These are phyloP conservation scores for Sebastiscus albofasciatus DNA, from an alignment of 2,797 vertebrate species.

Conservation along the genomic window DNA sequence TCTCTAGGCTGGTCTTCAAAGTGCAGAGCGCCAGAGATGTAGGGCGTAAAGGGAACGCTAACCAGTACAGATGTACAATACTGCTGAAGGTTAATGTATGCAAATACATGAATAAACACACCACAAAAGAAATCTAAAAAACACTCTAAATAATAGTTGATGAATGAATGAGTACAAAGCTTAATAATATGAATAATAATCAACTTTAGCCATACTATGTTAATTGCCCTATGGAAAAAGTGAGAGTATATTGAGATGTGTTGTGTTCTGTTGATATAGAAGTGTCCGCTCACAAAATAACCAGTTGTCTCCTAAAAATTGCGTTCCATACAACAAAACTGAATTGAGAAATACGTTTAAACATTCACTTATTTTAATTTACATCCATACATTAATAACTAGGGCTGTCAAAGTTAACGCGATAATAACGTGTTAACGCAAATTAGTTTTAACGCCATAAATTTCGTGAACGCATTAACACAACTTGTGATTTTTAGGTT, in stretches of 20 bases:
- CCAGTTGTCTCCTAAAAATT: too few species aligned
- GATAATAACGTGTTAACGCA: too few species aligned
- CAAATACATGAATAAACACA: constrained; percentile 3
- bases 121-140: background rate
- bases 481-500: too few species aligned
- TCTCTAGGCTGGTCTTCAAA: constrained; percentile 54
- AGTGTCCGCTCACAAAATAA: rapidly evolving
- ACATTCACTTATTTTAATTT: too few species aligned
- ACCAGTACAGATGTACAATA: constrained; percentile 17
- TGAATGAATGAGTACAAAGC: background rate
- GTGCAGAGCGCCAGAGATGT: constrained; percentile 35
- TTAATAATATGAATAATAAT: background rate
- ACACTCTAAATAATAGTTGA: background rate
- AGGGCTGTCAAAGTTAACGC: too few species aligned
- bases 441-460: rapidly evolving
- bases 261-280: too few species aligned
- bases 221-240: background rate
- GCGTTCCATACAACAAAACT: too few species aligned
- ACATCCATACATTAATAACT: too few species aligned
- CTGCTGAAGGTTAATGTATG: constrained; percentile 19
- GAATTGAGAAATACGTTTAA: rapidly evolving
- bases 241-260: too few species aligned
- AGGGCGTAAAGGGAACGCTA: background rate
- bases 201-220: background rate
- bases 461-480: too few species aligned